phyloP scores from a whole-genome alignment of 2,113 vertebrate genomes.

The Oceanites oceanicus region DNA sequence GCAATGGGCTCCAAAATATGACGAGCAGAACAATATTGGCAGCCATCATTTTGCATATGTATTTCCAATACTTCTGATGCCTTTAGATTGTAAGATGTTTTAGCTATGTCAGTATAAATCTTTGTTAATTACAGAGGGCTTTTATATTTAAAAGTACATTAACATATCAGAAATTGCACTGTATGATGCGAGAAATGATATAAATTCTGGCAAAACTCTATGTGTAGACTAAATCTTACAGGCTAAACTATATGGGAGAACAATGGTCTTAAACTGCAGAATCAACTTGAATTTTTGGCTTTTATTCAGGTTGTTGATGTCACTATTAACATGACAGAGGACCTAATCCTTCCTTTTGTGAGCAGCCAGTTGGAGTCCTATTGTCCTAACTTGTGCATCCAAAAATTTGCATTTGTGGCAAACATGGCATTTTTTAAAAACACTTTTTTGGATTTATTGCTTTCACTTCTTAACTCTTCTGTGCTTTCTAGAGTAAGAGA shows the following conservation, averaged over 20 bases:
- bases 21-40: background rate
- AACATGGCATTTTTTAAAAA: background rate
- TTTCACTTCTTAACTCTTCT: background rate
- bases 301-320: conserved; percentile 58
- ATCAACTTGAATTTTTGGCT: conserved; percentile 57
- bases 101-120: background rate
- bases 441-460: background rate
- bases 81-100: background rate
- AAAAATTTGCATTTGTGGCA: background rate
- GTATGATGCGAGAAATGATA: background rate
- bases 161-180: background rate
- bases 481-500: background rate
- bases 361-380: background rate
- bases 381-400: conserved; percentile 4
- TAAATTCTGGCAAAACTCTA: background rate
- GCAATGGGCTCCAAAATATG: background rate
- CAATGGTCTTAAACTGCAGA: conserved; percentile 50
- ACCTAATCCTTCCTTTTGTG: conserved; percentile 51
- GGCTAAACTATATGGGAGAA: background rate
- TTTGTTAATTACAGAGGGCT: background rate
- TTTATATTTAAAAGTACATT: background rate
- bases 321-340: conserved; percentile 43
- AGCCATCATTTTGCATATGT: background rate
- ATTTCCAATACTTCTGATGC: background rate
- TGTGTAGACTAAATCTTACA: background rate